Evolutionary conservation across 2,888 invertebrate genomes (phyloP).

Genomic region (Tinea semifulvella): DNA sequence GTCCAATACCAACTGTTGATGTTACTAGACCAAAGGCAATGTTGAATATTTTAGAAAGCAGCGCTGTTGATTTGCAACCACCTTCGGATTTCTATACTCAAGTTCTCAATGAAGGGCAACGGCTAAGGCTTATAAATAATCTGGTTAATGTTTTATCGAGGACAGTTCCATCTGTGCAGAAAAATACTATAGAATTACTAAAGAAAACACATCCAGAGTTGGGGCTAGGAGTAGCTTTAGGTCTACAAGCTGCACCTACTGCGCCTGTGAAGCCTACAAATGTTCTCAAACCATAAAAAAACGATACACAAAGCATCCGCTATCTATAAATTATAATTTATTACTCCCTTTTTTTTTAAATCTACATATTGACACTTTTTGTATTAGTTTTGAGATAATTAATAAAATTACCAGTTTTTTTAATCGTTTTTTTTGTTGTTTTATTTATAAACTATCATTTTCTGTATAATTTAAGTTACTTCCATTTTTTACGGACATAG

Average conservation of each 20-base stretch:
- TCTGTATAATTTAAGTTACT: too few relatives aligned
- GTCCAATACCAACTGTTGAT: slow-evolving; percentile 27
- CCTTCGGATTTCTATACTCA: slow-evolving; percentile 78
- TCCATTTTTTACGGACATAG: too few relatives aligned
- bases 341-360: too few relatives aligned
- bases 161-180: slow-evolving; percentile 67
- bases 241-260: slow-evolving; percentile 29
- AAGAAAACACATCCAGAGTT: slow-evolving; percentile 77
- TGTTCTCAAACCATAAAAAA: neutral
- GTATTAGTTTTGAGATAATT: too few relatives aligned
- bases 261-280: slow-evolving; percentile 16
- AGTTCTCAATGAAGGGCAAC: slow-evolving; percentile 73
- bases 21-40: slow-evolving; percentile 22
- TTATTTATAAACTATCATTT: too few relatives aligned
- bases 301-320: too few relatives aligned
- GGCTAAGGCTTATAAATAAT: slow-evolving; percentile 41
- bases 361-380: too few relatives aligned
- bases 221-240: slow-evolving; percentile 71
- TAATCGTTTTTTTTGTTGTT: too few relatives aligned
- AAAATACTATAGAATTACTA: slow-evolving; percentile 80
- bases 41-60: slow-evolving; percentile 23
- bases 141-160: slow-evolving; percentile 3
- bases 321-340: too few relatives aligned
- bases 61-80: slow-evolving; percentile 54
- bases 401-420: too few relatives aligned